phyloP scores from a whole-genome alignment of 2,797 vertebrate species.

The Calcarius lapponicus region DNA sequence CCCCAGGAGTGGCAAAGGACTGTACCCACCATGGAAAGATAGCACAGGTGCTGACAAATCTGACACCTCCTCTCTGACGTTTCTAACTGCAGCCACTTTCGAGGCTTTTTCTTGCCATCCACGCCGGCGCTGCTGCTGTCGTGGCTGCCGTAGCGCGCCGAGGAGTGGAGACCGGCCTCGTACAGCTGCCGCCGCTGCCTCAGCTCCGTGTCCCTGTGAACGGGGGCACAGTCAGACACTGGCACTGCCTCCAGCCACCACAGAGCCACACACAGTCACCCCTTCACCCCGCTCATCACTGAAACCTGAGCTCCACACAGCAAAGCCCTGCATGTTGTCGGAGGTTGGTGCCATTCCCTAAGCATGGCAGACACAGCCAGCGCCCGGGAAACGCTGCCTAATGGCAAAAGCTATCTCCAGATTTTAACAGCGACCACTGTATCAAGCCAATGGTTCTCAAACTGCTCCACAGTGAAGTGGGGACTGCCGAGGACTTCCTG shows the following conservation, averaged over 20 bases:
- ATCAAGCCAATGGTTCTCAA: constrained; percentile 61
- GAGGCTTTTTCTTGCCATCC: constrained; percentile 94
- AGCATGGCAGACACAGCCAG: background rate
- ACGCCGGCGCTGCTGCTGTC: constrained; percentile 79
- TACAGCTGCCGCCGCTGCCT: constrained; percentile 93
- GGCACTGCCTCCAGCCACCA: background rate
- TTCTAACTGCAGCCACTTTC: constrained; percentile 96
- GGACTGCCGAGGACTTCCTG: background rate
- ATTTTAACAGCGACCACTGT: constrained; percentile 37
- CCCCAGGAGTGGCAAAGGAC: too few relatives aligned
- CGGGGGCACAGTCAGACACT: background rate
- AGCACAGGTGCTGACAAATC: constrained; percentile 97
- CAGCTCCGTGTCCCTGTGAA: constrained; percentile 94
- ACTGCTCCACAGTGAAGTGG: constrained; percentile 42
- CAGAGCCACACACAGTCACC: background rate
- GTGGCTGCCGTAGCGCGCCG: constrained; percentile 93
- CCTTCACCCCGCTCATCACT: background rate
- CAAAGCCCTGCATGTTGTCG: background rate
- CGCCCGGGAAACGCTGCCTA: background rate
- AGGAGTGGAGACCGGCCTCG: constrained; percentile 92
- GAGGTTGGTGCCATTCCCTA: background rate
- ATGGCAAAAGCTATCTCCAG: background rate
- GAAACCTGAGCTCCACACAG: constrained; percentile 7
- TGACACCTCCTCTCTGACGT: constrained; percentile 96
- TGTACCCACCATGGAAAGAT: constrained; percentile 93